A percentile compares a stretch with the other conserved stretches of the same genome.
phyloP scores from a whole-genome alignment of 2,888 invertebrate species.

The Nymphalis c-album region DNA sequence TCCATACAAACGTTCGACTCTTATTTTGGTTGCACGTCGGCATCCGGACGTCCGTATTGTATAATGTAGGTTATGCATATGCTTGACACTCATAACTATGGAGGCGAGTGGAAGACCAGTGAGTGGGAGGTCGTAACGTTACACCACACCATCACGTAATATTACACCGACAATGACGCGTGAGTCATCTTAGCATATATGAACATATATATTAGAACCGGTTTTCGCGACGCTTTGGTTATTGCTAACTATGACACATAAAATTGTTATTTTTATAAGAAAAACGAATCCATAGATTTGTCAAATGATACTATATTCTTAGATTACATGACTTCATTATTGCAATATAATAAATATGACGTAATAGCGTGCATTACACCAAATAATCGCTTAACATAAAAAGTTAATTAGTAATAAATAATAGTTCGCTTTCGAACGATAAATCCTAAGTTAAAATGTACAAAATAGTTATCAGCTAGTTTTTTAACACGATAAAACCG shows the following conservation, averaged over 20 bases:
- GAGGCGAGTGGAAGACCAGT: conserved; percentile 21
- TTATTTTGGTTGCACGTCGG: conserved; percentile 1
- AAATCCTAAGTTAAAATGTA: no score
- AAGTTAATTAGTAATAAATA: no score
- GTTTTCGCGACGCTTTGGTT: conserved; percentile 19
- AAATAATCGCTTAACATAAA: no score
- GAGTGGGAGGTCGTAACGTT: conserved; percentile 26
- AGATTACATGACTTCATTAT: no score
- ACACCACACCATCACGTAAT: conserved; percentile 32
- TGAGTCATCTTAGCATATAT: conserved; percentile 19
- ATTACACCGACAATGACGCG: conserved; percentile 28
- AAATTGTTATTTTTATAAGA: no score
- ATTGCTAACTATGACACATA: conserved; percentile 1
- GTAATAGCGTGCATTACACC: no score
- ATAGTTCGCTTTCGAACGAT: no score
- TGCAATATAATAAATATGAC: no score
- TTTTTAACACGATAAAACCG: no score
- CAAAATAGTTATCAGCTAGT: no score
- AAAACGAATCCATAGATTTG: no score
- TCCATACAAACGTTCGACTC: background rate
- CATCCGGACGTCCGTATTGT: conserved; percentile 14
- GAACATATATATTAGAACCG: conserved; percentile 12
- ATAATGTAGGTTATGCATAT: conserved; percentile 17
- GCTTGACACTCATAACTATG: conserved; percentile 22
- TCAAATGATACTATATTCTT: no score